Evolutionary conservation across 2,797 vertebrate species (phyloP).

Genomic region (Geotrypetes seraphini): DNA sequence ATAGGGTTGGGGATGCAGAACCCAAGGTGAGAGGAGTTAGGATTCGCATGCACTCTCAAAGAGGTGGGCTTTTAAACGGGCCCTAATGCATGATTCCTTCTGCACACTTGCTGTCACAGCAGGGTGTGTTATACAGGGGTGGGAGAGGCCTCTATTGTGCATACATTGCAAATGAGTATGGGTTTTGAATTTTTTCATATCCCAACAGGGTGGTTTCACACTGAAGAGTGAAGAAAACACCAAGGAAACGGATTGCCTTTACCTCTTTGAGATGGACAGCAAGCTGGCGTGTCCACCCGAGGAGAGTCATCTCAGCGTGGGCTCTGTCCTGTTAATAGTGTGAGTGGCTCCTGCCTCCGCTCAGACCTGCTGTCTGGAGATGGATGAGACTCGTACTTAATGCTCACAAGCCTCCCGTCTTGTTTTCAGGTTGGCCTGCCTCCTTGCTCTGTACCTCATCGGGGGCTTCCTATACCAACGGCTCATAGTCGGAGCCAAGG

Average conservation of each 20-base stretch:
- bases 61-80: too few species aligned
- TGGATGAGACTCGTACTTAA: too few species aligned
- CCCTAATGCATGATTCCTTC: too few species aligned
- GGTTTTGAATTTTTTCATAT: not conserved
- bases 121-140: too few species aligned
- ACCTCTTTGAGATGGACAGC: slow-evolving; percentile 86
- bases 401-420: not conserved
- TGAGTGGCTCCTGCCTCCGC: slow-evolving; percentile 43
- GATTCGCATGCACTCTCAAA: too few species aligned
- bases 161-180: too few species aligned
- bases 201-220: slow-evolving; percentile 63
- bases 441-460: slow-evolving; percentile 75
- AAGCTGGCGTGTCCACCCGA: slow-evolving; percentile 66
- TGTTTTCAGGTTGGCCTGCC: slow-evolving; percentile 64
- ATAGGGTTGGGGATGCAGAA: too few species aligned
- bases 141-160: too few species aligned
- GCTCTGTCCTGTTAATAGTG: slow-evolving; percentile 84
- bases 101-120: too few species aligned
- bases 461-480: slow-evolving; percentile 92
- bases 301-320: slow-evolving; percentile 68
- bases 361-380: not conserved
- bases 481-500: slow-evolving; percentile 90
- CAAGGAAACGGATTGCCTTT: slow-evolving; percentile 68
- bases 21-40: too few species aligned
- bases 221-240: slow-evolving; percentile 65